A percentile compares a stretch with the other conserved stretches of the same genome.
Evolutionary conservation across 1,140 invertebrate species (phyloP).

Genomic region (Meloidogyne hapla): DNA sequence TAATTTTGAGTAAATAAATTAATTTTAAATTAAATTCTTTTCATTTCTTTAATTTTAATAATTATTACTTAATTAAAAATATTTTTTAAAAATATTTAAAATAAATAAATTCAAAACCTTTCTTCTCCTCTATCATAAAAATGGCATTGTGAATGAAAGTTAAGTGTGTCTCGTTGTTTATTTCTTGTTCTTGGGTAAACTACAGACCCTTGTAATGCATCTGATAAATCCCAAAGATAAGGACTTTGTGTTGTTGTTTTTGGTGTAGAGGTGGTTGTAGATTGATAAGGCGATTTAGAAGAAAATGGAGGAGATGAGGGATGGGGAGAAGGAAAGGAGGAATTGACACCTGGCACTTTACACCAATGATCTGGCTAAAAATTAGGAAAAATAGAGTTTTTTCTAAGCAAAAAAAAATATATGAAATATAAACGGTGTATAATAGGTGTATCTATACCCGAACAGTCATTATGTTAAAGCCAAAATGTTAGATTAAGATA

Average conservation of each 20-base stretch:
- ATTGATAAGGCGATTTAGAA: not conserved
- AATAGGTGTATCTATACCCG: too few species aligned
- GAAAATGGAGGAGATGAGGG: not conserved
- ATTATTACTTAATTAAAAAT: too few species aligned
- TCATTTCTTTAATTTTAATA: too few species aligned
- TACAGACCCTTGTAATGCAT: slow-evolving; percentile 50
- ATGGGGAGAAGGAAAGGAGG: slow-evolving; percentile 19
- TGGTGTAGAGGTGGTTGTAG: not conserved
- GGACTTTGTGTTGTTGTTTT: not conserved
- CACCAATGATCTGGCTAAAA: slow-evolving; percentile 62
- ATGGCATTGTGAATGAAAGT: slow-evolving; percentile 60
- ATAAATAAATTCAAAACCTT: not conserved
- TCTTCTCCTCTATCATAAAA: slow-evolving; percentile 52
- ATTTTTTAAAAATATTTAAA: not conserved
- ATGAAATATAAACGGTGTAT: not conserved
- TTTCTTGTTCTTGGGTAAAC: slow-evolving; percentile 57
- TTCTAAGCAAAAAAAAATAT: not conserved
- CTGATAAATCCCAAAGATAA: slow-evolving; percentile 50
- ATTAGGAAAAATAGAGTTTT: slow-evolving; percentile 12
- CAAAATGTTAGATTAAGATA: too few species aligned
- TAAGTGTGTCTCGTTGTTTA: slow-evolving; percentile 47
- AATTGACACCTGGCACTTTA: slow-evolving; percentile 56
- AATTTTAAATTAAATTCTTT: too few species aligned
- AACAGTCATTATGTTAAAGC: too few species aligned
- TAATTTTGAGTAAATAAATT: slow-evolving; percentile 1